Conservation (phyloP, 2,888 invertebrate species). For the Brachyptera risi region DNA sequence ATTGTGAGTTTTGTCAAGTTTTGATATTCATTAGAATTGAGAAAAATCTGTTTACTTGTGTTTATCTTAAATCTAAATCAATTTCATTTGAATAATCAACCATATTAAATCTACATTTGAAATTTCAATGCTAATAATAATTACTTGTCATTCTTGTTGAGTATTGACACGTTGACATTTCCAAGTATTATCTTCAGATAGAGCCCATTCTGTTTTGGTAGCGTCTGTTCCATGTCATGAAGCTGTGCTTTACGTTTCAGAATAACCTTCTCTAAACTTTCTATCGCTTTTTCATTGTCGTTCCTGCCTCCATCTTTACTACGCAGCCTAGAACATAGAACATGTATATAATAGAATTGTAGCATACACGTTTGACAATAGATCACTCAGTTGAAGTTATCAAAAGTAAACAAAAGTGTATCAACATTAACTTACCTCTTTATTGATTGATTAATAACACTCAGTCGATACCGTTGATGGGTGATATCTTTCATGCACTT, state of each 20-base stretch:
- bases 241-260: slow-evolving; percentile 79
- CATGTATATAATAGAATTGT: no score
- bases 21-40: no score
- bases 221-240: slow-evolving; percentile 85
- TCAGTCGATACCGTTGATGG: slow-evolving; percentile 89
- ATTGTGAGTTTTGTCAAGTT: no score
- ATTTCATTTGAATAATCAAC: no score
- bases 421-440: slow-evolving; percentile 75
- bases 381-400: no score
- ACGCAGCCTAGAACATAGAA: slow-evolving; percentile 24
- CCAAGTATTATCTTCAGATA: slow-evolving; percentile 95
- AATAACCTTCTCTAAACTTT: slow-evolving; percentile 68
- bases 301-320: slow-evolving; percentile 38
- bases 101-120: no score
- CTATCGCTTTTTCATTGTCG: slow-evolving; percentile 46
- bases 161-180: slow-evolving; percentile 94
- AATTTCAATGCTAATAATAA: no score
- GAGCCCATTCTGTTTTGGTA: slow-evolving; percentile 86
- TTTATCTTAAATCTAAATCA: no score
- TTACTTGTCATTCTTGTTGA: slow-evolving; percentile 96
- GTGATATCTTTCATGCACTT: slow-evolving; percentile 83
- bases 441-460: slow-evolving; percentile 70
- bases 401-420: no score
- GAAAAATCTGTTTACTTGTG: no score
- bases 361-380: no score